Conservation (phyloP, 2,113 vertebrate species). For the Acinonyx jubatus region DNA sequence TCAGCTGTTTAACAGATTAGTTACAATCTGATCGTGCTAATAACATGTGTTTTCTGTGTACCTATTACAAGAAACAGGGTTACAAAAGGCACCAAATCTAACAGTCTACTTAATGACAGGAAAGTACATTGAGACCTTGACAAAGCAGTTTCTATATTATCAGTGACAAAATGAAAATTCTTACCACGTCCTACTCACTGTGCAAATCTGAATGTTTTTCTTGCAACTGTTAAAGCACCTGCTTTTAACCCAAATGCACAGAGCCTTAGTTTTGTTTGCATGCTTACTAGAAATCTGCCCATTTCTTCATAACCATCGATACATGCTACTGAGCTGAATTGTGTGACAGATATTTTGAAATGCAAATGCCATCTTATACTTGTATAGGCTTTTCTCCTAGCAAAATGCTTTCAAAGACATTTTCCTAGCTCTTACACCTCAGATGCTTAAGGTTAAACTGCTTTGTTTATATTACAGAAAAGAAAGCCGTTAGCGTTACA, state of each 20-base stretch:
- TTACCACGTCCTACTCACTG: neutral
- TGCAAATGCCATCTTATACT: neutral
- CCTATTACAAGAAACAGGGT: slow-evolving; percentile 43
- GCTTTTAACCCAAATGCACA: slow-evolving; percentile 24
- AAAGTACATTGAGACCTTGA: slow-evolving; percentile 38
- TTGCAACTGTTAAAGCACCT: neutral
- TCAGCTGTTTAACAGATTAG: slow-evolving; percentile 57
- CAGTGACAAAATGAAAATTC: neutral
- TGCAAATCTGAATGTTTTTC: neutral
- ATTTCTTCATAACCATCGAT: neutral
- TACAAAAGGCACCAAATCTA: slow-evolving; percentile 10
- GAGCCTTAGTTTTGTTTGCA: neutral
- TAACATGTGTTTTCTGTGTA: slow-evolving; percentile 54
- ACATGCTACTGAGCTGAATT: neutral
- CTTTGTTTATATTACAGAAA: neutral
- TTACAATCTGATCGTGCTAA: slow-evolving; percentile 63
- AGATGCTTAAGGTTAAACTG: neutral
- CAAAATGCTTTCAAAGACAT: neutral
- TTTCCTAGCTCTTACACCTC: neutral
- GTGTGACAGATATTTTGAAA: neutral
- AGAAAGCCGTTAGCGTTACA: neutral
- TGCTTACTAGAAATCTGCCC: neutral
- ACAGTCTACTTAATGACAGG: slow-evolving; percentile 64
- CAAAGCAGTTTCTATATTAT: neutral
- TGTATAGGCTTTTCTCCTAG: neutral